Base-by-base conservation (phyloP, 2,797 vertebrate genomes). In the Gymnocypris eckloni region DNA sequence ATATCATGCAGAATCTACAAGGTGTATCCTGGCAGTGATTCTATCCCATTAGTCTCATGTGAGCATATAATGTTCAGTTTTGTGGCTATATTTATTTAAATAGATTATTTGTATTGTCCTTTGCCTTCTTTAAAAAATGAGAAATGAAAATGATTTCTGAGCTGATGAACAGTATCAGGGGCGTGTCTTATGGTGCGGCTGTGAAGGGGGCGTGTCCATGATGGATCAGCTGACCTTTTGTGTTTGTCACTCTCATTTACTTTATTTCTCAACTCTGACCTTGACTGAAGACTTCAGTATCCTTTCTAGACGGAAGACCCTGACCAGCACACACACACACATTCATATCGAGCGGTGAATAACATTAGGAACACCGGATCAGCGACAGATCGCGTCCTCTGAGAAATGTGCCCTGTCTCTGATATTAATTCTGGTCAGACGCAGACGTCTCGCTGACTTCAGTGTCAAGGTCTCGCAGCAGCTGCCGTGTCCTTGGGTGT, bases 181-280 rank as follows among this genome's bases (percentile, higher is more conserved):
- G 33, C 4, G 7, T 78, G 76, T 73, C n/a, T 50, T 45, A 13
- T 39, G 7, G 3, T 43, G 25, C 2, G 33, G 43, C 20, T 54
- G n/a, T 82, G 28, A 43, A n/a, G 48, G 69, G 20, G 48, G 76
- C 3, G 7, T 67, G 43, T 28, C 54, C 6, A 43, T 86, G 83
- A 87, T 87, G 66, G 77, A 86, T 84, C 82, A 75, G 64, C 61
- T 81, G 72, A 86, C 79, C 88, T 73, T 78, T 54, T 54, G 39
- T 28, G 85, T 85, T 85, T 86, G 88, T 85, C 89, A 78, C 41
- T 86, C 72, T 86, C 77, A 83, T 90, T 86, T 82, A 69, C 61
- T 73, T 71, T 76, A 13, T 41, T 80, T 66, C 72, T 86, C 10
- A 72, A 59, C 81, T 82, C n/a, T 87, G 77, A 87, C 85, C 86